phyloP scores from a whole-genome alignment of 2,797 vertebrate species.

The Manis pentadactyla region DNA sequence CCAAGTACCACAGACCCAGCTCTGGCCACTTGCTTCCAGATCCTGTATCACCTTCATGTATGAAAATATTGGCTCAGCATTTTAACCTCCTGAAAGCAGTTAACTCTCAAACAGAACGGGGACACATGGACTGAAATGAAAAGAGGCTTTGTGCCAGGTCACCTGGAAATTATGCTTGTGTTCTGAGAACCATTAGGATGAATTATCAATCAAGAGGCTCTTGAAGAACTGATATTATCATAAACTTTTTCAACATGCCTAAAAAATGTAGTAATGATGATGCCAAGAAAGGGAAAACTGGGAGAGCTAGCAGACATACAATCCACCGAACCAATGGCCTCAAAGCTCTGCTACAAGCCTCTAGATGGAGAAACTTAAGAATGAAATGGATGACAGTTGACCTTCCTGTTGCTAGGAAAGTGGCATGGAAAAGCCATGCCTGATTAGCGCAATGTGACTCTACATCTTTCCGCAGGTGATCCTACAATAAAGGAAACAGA shows the following conservation, averaged over 20 bases:
- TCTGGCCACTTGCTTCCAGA: not conserved
- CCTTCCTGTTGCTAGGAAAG: not conserved
- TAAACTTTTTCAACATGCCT: not conserved
- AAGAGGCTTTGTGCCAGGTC: not conserved
- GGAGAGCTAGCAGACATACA: not conserved
- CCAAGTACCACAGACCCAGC: not conserved
- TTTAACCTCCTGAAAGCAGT: not conserved
- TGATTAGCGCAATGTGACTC: not conserved
- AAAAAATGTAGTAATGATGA: not conserved
- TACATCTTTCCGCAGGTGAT: not conserved
- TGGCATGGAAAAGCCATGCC: not conserved
- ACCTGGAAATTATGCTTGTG: not conserved
- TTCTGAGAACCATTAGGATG: conserved; percentile 2
- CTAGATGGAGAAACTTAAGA: not conserved
- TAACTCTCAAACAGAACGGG: conserved; percentile 32
- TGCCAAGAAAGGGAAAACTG: not conserved
- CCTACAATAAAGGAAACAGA: not conserved
- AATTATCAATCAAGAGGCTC: conserved; percentile 28
- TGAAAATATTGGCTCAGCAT: not conserved
- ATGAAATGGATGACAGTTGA: not conserved
- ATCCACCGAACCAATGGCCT: not conserved
- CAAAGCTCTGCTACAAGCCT: not conserved
- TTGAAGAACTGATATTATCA: not conserved
- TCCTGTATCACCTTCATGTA: not conserved
- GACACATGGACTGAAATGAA: not conserved